Evolutionary conservation across 37 sponge, comb jelly and placozoan genomes (phyloP).

Genomic region (Mnemiopsis leidyi): DNA sequence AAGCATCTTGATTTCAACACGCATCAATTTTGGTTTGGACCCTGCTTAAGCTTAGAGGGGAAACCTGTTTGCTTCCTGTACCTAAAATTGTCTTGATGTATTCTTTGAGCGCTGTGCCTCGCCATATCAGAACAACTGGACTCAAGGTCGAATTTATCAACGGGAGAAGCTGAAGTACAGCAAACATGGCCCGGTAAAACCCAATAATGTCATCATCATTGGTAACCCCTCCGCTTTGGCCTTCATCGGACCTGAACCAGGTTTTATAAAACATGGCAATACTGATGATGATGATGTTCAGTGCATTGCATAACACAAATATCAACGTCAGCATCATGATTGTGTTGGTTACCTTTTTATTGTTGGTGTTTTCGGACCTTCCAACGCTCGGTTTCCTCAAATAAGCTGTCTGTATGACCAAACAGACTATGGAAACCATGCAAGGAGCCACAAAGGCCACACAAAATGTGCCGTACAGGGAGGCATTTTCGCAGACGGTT

Average conservation of each 20-base stretch:
- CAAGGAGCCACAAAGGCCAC: not conserved
- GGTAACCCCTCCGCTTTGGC: not conserved
- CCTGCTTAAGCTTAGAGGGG: no score
- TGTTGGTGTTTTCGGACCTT: not conserved
- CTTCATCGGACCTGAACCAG: not conserved
- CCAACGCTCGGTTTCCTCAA: not conserved
- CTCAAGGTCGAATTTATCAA: not conserved
- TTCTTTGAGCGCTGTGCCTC: not conserved
- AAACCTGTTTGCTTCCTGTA: no score
- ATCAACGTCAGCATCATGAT: not conserved
- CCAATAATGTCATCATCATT: not conserved
- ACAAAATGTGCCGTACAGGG: not conserved
- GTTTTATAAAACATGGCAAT: not conserved
- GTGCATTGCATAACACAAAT: not conserved
- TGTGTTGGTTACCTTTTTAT: not conserved
- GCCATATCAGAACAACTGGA: conserved; percentile 19
- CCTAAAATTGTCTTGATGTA: no score
- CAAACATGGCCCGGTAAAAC: not conserved
- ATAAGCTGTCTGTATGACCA: not conserved
- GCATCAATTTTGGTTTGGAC: no score
- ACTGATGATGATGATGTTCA: not conserved
- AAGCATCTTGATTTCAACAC: no score
- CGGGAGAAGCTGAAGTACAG: not conserved
- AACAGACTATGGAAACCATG: not conserved
- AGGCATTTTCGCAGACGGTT: not conserved